phyloP scores from a whole-genome alignment of 2,113 vertebrate genomes.

The Phainopepla nitens region DNA sequence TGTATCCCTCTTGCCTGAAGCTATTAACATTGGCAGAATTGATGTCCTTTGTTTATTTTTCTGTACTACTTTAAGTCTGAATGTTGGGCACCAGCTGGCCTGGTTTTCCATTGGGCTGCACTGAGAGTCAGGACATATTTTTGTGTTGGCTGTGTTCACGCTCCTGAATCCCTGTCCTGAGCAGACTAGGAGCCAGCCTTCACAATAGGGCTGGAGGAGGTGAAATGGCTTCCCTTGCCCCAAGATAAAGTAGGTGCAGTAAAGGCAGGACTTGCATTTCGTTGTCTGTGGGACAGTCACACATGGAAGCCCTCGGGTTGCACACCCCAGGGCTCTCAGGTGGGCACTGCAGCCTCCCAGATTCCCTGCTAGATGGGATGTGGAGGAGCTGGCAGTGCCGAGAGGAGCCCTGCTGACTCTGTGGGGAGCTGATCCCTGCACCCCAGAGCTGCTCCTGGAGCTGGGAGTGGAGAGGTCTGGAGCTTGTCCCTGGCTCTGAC shows the following conservation, averaged over 20 bases:
- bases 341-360: neutral
- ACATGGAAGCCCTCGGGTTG: rapidly evolving
- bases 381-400: neutral
- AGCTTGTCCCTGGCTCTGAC: conserved; percentile 10
- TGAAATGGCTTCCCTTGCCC: neutral
- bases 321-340: neutral
- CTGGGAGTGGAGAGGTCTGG: neutral
- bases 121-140: neutral
- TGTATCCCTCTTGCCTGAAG: conserved; percentile 21
- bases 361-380: rapidly evolving
- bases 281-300: neutral
- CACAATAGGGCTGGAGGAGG: neutral
- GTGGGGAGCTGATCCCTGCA: neutral
- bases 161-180: neutral
- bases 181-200: neutral
- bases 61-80: conserved; percentile 16
- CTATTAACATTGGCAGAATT: conserved; percentile 36
- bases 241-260: neutral
- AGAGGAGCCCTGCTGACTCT: neutral
- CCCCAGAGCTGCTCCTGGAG: neutral
- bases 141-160: neutral
- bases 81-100: neutral
- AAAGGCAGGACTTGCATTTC: neutral
- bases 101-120: neutral
- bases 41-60: conserved; percentile 45